Evolutionary conservation across 2,888 invertebrate genomes (phyloP), one percentile per base, ranked within the genome.

Genomic region (Agrenia bidenticulata): DNA sequence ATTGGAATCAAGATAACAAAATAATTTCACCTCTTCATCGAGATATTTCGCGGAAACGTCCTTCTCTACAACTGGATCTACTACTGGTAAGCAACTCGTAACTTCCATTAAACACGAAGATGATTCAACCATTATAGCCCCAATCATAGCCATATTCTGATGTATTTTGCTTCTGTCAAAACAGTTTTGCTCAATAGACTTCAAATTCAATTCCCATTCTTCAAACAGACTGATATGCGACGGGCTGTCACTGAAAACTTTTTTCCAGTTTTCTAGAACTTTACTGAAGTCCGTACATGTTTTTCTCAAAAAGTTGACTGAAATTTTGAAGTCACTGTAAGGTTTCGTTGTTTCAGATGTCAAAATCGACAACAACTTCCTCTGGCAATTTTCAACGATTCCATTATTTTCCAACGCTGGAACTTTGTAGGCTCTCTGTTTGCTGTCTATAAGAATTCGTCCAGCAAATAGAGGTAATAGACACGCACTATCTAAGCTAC

Each of bases 41-140:
- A 87, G 81, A 73, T 92, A 89, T 51, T 85, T 80, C 11, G 88
- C 83, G 80, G 90, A 90, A 0, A 93, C 79, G 0, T 85, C 82
- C 71, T 87, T 85, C 79, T 92, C 92, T 64, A 89, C 86, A 0
- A 91, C 87, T 0, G 94, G 93, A 82, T 96, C 96, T 4, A 94
- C 88, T 0, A 86, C 80, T 19, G 88, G 88, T 13, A 88, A 81
- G 1, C 81, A 80, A 5, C 78, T 67, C 5, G 78, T 59, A 2
- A 78, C 55, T 32, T 64, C 66, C 57, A 75, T 61, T 42, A 77
- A 65, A 24, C 69, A 23, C 4, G 61, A 67, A 19, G 75, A 76
- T 11, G 64, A 37, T 23, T 69, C 51, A 0, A 76, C 64, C 32
- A 73, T 66, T 7, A 65, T 37, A 17, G 57, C 57, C 1, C 74